Base-by-base conservation (phyloP, 2,888 invertebrate genomes). In the Hypercompe scribonia region DNA sequence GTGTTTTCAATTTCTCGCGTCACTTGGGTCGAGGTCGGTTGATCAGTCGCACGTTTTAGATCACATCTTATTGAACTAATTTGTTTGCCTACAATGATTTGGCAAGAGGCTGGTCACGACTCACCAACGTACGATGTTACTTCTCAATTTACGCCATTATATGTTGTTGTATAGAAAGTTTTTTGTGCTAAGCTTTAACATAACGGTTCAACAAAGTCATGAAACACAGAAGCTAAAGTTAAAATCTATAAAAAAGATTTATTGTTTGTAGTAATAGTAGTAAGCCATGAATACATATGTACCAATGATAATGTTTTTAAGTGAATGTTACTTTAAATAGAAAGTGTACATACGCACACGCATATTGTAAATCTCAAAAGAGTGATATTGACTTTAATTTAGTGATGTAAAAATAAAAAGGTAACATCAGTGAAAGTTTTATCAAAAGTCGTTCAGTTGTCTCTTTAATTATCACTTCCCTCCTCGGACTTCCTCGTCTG, bases 1-100 rank as follows among this genome's bases (percentile, higher is more conserved):
- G 61, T 83, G 81, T 86, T 86, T 86, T 75, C 77, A 85, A 84
- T 87, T 87, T 85, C 84, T 87, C 78, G 80, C 77, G 72, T 78
- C 74, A 86, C 72, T 76, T 50, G 65, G 75, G 77, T 79, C 77
- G 80, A 80, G 81, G 80, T 84, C 78, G 80, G 71, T 77, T 63
- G 74, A 70, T 76, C 72, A 74, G 71, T 24, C 24, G 77, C 79
- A 84, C 78, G 78, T 69, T 81, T 74, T 73, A 77, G 58, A 76
- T 54, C 72, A 73, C 76, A 71, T 71, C 65, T 76, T 21, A 70
- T 77, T 74, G 28, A 72, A 75, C 73, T 76, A 73, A 82, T 79
- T 84, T 68, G 72, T 81, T 78, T 70, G 72, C 67, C 68, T 68
- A 68, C 72, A 71, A 42, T 74, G 80, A 75, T 77, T 81, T 76